Evolutionary conservation across 2,888 invertebrate species (phyloP), one percentile per base, ranked within the genome.

Genomic region (Masnerella sp.): DNA sequence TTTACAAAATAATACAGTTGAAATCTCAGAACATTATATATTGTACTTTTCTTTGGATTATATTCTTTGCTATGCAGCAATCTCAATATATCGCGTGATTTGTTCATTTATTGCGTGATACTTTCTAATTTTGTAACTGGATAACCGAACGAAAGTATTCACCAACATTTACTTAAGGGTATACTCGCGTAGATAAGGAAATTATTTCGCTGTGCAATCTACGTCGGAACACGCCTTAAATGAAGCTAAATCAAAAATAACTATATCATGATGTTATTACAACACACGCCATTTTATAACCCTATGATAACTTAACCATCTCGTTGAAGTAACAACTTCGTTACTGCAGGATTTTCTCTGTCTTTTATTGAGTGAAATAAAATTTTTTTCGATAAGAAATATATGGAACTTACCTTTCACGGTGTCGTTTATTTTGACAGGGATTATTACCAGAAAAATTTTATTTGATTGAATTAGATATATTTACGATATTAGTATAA

Each of bases 61-160:
- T n/a, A n/a, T n/a, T n/a, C n/a, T n/a, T n/a, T n/a, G n/a, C n/a
- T n/a, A n/a, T n/a, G n/a, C n/a, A n/a, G n/a, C n/a, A n/a, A n/a
- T n/a, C 34, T 17, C 25, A 64, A 52, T 25, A 76, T 68, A 78
- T 80, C 78, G 79, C 77, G 76, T 71, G 80, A 77, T 77, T 68
- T 73, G 49, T 56, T 67, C 47, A 65, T 70, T 78, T 77, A 80
- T 81, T 77, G 79, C 79, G 81, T 78, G 79, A 79, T 74, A 64
- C 71, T 58, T 75, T 73, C 69, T 70, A 75, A 72, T 70, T 75
- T 62, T 77, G 80, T 78, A 78, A 75, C 80, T 77, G 80, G 79
- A 80, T 80, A 80, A 80, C 80, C 79, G 77, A 82, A 79, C 79
- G 75, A 79, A 71, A 70, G 62, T 52, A 81, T 80, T 75, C 80